Percentiles rank a stretch among this genome's conserved stretches.
phyloP scores from a whole-genome alignment of 1,140 invertebrate genomes.

The Mycetomoellerius zeteki region DNA sequence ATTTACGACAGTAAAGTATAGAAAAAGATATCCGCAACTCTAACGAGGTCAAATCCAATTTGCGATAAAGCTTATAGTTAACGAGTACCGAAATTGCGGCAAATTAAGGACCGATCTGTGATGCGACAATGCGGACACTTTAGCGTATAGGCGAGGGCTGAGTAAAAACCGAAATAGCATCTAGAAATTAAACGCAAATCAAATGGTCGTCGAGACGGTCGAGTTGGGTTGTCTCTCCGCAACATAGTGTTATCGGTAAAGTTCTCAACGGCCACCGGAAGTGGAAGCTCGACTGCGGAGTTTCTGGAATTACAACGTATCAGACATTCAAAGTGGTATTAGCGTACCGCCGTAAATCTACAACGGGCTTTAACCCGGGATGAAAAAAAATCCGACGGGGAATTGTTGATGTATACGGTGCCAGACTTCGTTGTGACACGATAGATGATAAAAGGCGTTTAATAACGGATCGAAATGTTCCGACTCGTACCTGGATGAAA shows the following conservation, averaged over 20 bases:
- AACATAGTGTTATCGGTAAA: constrained; percentile 68
- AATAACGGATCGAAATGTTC: constrained; percentile 54
- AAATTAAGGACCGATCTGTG: constrained; percentile 49
- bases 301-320: constrained; percentile 70
- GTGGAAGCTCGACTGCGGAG: constrained; percentile 40
- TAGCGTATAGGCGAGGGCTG: background rate
- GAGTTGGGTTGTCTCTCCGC: constrained; percentile 47
- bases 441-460: constrained; percentile 53
- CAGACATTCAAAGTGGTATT: constrained; percentile 73
- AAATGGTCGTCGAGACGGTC: constrained; percentile 31
- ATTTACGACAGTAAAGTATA: background rate
- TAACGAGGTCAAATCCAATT: constrained; percentile 41
- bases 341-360: constrained; percentile 69
- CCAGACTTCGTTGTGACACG: background rate
- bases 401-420: constrained; percentile 57
- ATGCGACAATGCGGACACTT: constrained; percentile 22
- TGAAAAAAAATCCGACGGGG: constrained; percentile 30
- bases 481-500: background rate
- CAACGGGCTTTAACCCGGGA: constrained; percentile 56
- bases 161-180: constrained; percentile 58
- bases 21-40: background rate
- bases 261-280: constrained; percentile 62
- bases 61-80: constrained; percentile 28
- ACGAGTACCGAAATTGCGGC: constrained; percentile 32
- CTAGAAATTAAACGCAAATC: constrained; percentile 71